Conservation (phyloP, 2,797 vertebrate genomes). For the Prionace glauca region DNA sequence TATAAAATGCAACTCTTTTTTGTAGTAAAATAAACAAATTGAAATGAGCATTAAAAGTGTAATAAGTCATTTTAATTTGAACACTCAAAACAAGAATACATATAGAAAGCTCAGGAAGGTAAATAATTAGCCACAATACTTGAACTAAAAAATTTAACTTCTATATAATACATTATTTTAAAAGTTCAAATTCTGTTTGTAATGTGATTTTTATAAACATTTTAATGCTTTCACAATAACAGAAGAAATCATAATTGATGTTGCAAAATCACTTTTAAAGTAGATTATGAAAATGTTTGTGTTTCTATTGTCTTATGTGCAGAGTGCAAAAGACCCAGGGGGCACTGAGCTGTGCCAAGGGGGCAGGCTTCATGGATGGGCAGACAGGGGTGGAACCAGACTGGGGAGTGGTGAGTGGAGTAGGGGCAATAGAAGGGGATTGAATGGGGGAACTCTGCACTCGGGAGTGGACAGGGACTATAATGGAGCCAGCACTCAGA, state of each 20-base stretch:
- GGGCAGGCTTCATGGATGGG: too few relatives aligned
- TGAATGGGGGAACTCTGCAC: too few relatives aligned
- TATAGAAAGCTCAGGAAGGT: not conserved
- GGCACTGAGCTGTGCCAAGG: too few relatives aligned
- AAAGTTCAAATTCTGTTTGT: not conserved
- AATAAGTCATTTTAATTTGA: conserved; percentile 17
- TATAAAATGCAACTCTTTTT: not conserved
- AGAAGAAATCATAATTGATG: too few relatives aligned
- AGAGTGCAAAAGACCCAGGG: too few relatives aligned
- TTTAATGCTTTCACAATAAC: not conserved
- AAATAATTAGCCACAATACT: not conserved
- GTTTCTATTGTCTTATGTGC: not conserved
- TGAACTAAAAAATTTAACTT: not conserved
- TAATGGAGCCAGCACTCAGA: too few relatives aligned
- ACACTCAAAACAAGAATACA: not conserved
- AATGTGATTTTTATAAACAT: not conserved
- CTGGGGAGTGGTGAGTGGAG: too few relatives aligned
- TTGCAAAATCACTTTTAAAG: not conserved
- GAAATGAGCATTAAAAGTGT: not conserved
- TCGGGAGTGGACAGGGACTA: too few relatives aligned
- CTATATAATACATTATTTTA: not conserved
- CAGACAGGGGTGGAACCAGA: too few relatives aligned
- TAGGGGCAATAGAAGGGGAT: too few relatives aligned
- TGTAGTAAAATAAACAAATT: not conserved
- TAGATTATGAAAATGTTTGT: not conserved